Percentiles rank a stretch among this genome's conserved stretches.
Evolutionary conservation across 2,888 invertebrate species (phyloP).

Genomic region (Scaptomyza caliginosa): DNA sequence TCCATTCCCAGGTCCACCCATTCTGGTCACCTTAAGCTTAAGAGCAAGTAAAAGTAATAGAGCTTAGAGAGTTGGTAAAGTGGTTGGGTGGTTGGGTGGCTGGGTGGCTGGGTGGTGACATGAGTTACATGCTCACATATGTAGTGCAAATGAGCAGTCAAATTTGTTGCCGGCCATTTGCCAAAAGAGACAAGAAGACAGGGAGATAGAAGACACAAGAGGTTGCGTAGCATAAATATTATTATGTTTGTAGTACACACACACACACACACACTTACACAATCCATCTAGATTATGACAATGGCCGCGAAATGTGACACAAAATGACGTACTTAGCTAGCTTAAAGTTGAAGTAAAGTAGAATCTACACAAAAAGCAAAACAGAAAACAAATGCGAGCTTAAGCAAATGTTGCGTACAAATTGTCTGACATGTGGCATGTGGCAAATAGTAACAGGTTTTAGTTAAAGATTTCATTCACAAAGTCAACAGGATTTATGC

Average conservation of each 20-base stretch:
- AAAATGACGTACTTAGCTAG: constrained; percentile 6
- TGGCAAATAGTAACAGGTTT: no score
- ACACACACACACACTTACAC: not conserved
- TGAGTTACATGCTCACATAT: constrained; percentile 19
- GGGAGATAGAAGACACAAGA: not conserved
- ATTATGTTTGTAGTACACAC: not conserved
- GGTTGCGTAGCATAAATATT: constrained; percentile 15
- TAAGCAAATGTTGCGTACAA: constrained; percentile 1
- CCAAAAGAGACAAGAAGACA: constrained; percentile 4
- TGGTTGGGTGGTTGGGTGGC: not conserved
- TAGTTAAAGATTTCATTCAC: no score
- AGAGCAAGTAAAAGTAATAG: not conserved
- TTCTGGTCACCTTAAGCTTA: not conserved
- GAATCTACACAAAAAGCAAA: not conserved
- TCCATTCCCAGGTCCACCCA: fast-evolving
- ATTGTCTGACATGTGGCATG: not conserved
- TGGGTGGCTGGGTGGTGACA: not conserved
- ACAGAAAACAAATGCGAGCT: not conserved
- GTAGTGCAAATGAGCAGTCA: constrained; percentile 45
- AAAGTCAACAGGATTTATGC: not conserved
- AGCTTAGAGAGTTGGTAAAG: not conserved
- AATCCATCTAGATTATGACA: not conserved
- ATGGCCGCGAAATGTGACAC: constrained; percentile 4
- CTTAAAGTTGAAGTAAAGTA: not conserved
- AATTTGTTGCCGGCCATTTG: constrained; percentile 45